Conservation (phyloP, 92 coral and sea anemone species). For the Ricordea florida region DNA sequence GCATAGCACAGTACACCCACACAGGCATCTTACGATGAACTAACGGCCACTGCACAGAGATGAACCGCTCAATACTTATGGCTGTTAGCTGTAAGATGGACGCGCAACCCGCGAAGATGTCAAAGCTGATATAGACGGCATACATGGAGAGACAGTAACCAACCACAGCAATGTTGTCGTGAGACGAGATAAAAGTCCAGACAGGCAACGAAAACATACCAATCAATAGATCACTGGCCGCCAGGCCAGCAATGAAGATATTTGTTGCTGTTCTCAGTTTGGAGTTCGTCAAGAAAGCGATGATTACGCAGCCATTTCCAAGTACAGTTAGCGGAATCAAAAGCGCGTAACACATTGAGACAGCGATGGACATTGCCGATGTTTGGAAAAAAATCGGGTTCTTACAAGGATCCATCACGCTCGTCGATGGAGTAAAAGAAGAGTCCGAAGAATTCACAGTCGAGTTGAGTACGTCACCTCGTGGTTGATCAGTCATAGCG, state of each 20-base stretch:
- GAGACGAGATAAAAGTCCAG: slow-evolving; percentile 76
- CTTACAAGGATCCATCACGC: background rate
- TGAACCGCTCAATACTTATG: slow-evolving; percentile 80
- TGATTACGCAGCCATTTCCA: slow-evolving; percentile 85
- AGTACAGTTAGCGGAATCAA: slow-evolving; percentile 70
- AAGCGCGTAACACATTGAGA: slow-evolving; percentile 55
- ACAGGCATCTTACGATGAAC: slow-evolving; percentile 70
- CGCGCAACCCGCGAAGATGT: slow-evolving; percentile 87
- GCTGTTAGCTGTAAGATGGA: slow-evolving; percentile 93
- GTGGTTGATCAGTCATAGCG: background rate
- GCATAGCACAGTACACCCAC: slow-evolving; percentile 61
- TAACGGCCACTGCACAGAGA: slow-evolving; percentile 78
- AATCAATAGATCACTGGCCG: slow-evolving; percentile 81
- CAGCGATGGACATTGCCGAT: slow-evolving; percentile 46
- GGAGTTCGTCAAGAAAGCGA: slow-evolving; percentile 64
- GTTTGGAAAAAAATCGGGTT: slow-evolving; percentile 9
- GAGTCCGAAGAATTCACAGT: background rate
- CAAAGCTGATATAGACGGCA: slow-evolving; percentile 66
- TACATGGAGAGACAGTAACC: slow-evolving; percentile 54
- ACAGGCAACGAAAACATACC: slow-evolving; percentile 82
- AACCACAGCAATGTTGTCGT: slow-evolving; percentile 31
- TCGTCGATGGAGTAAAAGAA: background rate
- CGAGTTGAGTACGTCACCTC: background rate
- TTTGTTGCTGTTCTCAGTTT: slow-evolving; percentile 83
- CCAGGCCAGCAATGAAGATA: slow-evolving; percentile 83